Conservation (phyloP, 2,888 invertebrate genomes). For the Cynaeus angustus region DNA sequence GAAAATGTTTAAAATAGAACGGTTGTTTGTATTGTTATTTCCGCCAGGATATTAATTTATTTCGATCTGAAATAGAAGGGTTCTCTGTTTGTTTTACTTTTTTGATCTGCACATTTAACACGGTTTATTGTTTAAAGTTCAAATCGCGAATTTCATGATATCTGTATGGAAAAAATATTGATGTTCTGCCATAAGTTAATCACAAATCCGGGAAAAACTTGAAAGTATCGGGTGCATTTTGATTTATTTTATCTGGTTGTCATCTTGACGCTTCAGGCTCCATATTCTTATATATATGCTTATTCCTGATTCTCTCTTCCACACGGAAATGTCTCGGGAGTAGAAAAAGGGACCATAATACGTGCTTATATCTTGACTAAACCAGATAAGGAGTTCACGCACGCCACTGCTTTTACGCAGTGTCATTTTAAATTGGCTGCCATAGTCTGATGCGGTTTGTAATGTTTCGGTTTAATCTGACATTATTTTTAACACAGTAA, state of each 20-base stretch:
- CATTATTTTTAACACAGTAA: conserved; percentile 59
- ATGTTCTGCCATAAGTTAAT: conserved; percentile 19
- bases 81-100: conserved; percentile 7
- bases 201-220: conserved; percentile 20
- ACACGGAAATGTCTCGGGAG: conserved; percentile 16
- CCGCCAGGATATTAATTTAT: conserved; percentile 28
- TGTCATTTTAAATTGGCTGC: conserved; percentile 42
- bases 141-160: background rate
- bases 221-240: conserved; percentile 32
- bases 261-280: conserved; percentile 30
- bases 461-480: conserved; percentile 54
- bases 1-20: conserved; percentile 38
- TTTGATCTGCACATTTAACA: background rate
- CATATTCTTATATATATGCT: conserved; percentile 24
- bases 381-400: conserved; percentile 2
- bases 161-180: background rate
- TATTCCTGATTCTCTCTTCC: conserved; percentile 14
- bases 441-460: conserved; percentile 45
- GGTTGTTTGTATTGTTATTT: conserved; percentile 25
- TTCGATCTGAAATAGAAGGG: conserved; percentile 19
- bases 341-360: conserved; percentile 31
- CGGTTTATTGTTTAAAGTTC: background rate
- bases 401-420: conserved; percentile 31
- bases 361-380: conserved; percentile 15
- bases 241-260: conserved; percentile 39